Base-by-base conservation (phyloP, 2,888 invertebrate genomes). In the Lasioglossum pauxillum region DNA sequence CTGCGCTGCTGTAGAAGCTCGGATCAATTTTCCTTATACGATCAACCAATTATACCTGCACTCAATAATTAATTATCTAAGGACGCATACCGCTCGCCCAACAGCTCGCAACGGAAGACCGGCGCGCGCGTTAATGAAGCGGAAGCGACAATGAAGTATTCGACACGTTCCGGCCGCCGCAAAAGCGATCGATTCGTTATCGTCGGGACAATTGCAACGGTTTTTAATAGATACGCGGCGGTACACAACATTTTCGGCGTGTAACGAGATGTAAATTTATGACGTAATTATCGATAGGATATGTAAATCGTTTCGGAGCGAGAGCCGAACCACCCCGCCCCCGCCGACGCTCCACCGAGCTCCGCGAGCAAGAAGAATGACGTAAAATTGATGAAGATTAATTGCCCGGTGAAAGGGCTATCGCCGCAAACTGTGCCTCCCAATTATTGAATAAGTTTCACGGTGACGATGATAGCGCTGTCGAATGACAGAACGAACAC, bases 341-440 rank as follows among this genome's bases (percentile, higher is more conserved):
- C 67, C 31, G 31, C 64, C 64, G 64, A 16, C 31, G 64, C 64
- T 19, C 67, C 31, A 8, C n/a, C 85, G 60, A 74, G 74, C 46
- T 60, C 35, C 60, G 69, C 60, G 73, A 27, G 76, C 71, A 72
- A 86, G 86, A 87, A 87, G 87, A 86, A 87, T 83, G 86, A 87
- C 83, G 87, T 31, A 83, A 83, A 86, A 86, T 86, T 87, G 86
- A 87, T 87, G 87, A 83, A 87, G 87, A 87, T 87, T 87, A 87
- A 87, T 87, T 80, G 71, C 86, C 79, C 75, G 75, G 78, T 73
- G 80, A 84, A 83, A 78, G 78, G 75, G 75, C 76, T 73, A 73
- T 75, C 78, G 41, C 57, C 60, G 80, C 72, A 35, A 53, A 76
- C 72, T 75, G 53, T 75, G 75, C 75, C 67, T 57, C n/a, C 67